These are phyloP conservation scores for Hemistola chrysoprasaria DNA, from an alignment of 2,888 invertebrate species.

Conservation along the genomic window DNA sequence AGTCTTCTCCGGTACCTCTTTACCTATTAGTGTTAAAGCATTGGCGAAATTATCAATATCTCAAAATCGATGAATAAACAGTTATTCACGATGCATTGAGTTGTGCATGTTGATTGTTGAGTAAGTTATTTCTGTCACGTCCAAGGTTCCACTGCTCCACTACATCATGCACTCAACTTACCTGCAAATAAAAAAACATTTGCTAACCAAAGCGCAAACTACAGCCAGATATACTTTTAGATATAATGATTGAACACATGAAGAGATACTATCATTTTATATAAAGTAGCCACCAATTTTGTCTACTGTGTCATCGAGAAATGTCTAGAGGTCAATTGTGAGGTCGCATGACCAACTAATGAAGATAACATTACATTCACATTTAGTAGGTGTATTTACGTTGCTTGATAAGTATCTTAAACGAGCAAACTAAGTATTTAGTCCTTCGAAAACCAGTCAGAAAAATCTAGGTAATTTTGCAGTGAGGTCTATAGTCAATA, in stretches of 20 bases:
- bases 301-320: conserved; percentile 53
- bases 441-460: conserved; percentile 34
- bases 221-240: neutral
- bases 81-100: conserved; percentile 19
- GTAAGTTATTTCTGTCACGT: conserved; percentile 41
- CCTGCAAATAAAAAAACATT: conserved; percentile 36
- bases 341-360: conserved; percentile 50
- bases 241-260: neutral
- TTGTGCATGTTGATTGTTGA: conserved; percentile 7
- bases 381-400: too few species aligned
- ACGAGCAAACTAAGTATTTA: conserved; percentile 22
- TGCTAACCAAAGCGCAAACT: conserved; percentile 10
- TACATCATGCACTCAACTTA: conserved; percentile 37
- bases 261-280: neutral
- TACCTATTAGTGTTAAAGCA: too few species aligned
- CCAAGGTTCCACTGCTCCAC: conserved; percentile 39
- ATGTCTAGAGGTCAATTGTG: conserved; percentile 59
- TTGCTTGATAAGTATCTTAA: conserved; percentile 34
- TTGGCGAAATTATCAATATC: conserved; percentile 1
- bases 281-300: conserved; percentile 33
- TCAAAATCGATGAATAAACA: conserved; percentile 15
- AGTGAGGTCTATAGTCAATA: conserved; percentile 15
- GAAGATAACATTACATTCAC: conserved; percentile 49
- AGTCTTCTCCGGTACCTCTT: conserved; percentile 9
- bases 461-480: conserved; percentile 18